Evolutionary conservation across 2,113 vertebrate genomes (phyloP).

Genomic region (Mustela lutreola): DNA sequence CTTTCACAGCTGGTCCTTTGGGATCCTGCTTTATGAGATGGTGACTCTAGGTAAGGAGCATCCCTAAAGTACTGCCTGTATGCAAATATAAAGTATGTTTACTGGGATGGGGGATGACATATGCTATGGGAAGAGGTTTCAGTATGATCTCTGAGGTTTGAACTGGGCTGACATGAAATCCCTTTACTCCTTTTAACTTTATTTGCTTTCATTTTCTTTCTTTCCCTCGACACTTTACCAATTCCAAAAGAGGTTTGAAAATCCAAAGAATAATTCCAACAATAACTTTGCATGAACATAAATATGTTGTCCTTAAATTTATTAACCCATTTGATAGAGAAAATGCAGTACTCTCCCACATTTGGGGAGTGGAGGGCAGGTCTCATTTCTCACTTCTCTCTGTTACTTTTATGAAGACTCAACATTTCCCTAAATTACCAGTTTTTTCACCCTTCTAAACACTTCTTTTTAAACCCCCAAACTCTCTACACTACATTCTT

Average conservation of each 20-base stretch:
- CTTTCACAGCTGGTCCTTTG: conserved; percentile 95
- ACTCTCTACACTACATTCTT: neutral
- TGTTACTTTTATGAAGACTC: conserved; percentile 31
- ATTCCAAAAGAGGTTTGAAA: neutral
- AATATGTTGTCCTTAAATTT: neutral
- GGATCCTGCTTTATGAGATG: conserved; percentile 96
- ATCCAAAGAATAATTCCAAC: neutral
- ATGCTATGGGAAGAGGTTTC: neutral
- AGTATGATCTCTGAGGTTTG: neutral
- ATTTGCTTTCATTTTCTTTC: neutral
- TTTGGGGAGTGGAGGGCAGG: neutral
- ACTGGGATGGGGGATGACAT: neutral
- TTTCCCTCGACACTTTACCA: neutral
- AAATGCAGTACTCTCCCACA: neutral
- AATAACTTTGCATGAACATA: neutral
- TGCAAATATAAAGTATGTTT: neutral
- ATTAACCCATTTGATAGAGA: neutral
- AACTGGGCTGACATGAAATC: neutral
- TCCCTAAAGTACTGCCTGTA: neutral
- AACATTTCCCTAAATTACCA: neutral
- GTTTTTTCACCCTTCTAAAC: neutral
- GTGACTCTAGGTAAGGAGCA: conserved; percentile 92
- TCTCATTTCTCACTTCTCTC: neutral
- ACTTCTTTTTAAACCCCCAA: neutral
- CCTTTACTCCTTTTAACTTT: neutral